phyloP scores from a whole-genome alignment of 2,113 vertebrate genomes.

The Jaculus jaculus region DNA sequence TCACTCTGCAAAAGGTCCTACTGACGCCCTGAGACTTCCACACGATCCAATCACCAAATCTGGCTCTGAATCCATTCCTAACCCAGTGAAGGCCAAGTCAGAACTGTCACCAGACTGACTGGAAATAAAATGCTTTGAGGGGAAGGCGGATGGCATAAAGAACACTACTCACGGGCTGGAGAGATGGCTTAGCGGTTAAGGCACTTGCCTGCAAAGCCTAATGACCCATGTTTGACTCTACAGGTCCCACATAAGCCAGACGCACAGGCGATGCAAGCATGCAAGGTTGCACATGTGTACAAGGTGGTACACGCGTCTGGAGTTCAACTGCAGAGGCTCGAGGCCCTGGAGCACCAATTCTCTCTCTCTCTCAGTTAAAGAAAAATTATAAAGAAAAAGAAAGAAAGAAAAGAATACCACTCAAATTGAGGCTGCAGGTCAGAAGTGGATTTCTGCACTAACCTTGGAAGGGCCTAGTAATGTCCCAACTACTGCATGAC shows the following conservation, averaged over 20 bases:
- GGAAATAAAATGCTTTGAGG: constrained; percentile 44
- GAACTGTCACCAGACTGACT: constrained; percentile 16
- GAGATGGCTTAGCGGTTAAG: too few relatives aligned
- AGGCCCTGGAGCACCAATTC: too few relatives aligned
- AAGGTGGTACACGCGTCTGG: too few relatives aligned
- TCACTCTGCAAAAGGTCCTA: constrained; percentile 10
- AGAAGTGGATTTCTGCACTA: constrained; percentile 17
- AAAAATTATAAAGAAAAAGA: too few relatives aligned
- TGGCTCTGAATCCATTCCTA: background rate
- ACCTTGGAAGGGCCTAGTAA: background rate
- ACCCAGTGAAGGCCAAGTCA: constrained; percentile 26
- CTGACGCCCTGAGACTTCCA: constrained; percentile 19
- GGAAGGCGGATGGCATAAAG: constrained; percentile 27
- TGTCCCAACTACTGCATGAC: constrained; percentile 1
- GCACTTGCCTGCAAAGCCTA: too few relatives aligned
- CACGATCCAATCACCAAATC: constrained; percentile 27
- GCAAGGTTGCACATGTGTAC: too few relatives aligned
- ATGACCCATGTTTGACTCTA: too few relatives aligned
- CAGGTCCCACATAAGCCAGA: too few relatives aligned
- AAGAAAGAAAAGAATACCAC: too few relatives aligned
- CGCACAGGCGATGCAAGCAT: too few relatives aligned
- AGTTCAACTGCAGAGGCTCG: too few relatives aligned
- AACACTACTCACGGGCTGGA: background rate
- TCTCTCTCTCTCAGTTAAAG: too few relatives aligned
- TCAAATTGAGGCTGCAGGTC: constrained; percentile 14